Evolutionary conservation across 2,888 invertebrate genomes (phyloP), one percentile per base, ranked within the genome.

Genomic region (Spatulosminthurus flaviceps): DNA sequence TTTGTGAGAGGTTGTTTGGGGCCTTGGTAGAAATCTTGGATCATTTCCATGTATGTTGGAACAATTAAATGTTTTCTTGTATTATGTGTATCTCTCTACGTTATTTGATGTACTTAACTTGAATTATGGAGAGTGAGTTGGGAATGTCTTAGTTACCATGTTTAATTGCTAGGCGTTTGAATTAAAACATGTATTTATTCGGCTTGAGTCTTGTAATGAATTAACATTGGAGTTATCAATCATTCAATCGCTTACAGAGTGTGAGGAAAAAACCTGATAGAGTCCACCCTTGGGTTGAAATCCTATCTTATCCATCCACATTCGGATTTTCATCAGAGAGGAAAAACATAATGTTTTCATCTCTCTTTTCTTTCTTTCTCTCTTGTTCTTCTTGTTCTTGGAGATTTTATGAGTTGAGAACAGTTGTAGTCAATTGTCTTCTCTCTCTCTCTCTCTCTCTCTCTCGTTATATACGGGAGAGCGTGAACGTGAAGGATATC

Each of bases 1-100:
- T 34, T 34, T 34, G 34, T 34, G 34, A 9, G 34, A 34, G 34
- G 5, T 7, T 9, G 34, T 34, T 34, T 34, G 5, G 34, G 34
- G 34, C 34, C 34, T n/a, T n/a, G n/a, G n/a, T n/a, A n/a, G 34
- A 34, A 34, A 9, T 9, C 34, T 34, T 34, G 34, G 9, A 34
- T 34, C 34, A 34, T 34, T 34, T 34, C 34, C 34, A 34, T 34
- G 34, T 34, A 34, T 34, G 34, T 34, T 34, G 60, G 60, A 60
- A 60, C 60, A 60, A 60, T 60, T 60, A 60, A 60, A 60, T 60
- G 60, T 60, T 60, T 60, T 21, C 60, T 21, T 60, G 60, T 60
- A 21, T 16, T 43, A 9, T 13, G 43, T 43, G n/a, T n/a, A n/a
- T n/a, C n/a, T n/a, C n/a, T n/a, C n/a, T n/a, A n/a, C n/a, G n/a